Evolutionary conservation across 2,797 vertebrate genomes (phyloP).

Genomic region (Chaunax sp.): DNA sequence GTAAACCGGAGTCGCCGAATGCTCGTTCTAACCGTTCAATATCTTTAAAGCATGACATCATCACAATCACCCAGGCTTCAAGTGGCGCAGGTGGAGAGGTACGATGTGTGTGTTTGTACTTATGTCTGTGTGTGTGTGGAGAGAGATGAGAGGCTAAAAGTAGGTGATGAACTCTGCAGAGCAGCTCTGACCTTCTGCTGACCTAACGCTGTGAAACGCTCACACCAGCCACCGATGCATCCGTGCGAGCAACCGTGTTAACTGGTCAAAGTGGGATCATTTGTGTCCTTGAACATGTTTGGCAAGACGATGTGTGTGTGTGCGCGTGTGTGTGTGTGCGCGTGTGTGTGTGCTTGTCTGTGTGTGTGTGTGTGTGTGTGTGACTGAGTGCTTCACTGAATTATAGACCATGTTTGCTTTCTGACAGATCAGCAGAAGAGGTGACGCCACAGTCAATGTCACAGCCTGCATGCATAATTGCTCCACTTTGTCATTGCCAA

Average conservation of each 20-base stretch:
- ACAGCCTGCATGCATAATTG: slow-evolving; percentile 82
- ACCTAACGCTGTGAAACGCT: slow-evolving; percentile 37
- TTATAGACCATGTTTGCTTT: slow-evolving; percentile 77
- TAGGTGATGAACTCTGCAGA: slow-evolving; percentile 41
- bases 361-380: slow-evolving; percentile 22
- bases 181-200: slow-evolving; percentile 50
- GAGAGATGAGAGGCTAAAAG: slow-evolving; percentile 47
- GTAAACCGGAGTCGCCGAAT: slow-evolving; percentile 58
- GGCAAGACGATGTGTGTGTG: slow-evolving; percentile 19
- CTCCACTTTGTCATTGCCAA: slow-evolving; percentile 80
- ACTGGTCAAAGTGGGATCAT: slow-evolving; percentile 59
- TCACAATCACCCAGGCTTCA: slow-evolving; percentile 73
- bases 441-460: slow-evolving; percentile 79
- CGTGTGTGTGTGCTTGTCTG: slow-evolving; percentile 14
- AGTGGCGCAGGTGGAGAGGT: slow-evolving; percentile 19
- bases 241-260: slow-evolving; percentile 29
- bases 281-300: slow-evolving; percentile 62
- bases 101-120: background rate
- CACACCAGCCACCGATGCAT: slow-evolving; percentile 15
- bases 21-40: slow-evolving; percentile 81
- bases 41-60: slow-evolving; percentile 79
- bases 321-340: slow-evolving; percentile 14
- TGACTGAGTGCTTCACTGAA: slow-evolving; percentile 52
- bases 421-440: slow-evolving; percentile 78
- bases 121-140: slow-evolving; percentile 9